Percentiles rank a stretch among this genome's conserved stretches.
These are phyloP conservation scores for Serripes groenlandicus DNA, from an alignment of 2,888 invertebrate species.

Conservation along the genomic window DNA sequence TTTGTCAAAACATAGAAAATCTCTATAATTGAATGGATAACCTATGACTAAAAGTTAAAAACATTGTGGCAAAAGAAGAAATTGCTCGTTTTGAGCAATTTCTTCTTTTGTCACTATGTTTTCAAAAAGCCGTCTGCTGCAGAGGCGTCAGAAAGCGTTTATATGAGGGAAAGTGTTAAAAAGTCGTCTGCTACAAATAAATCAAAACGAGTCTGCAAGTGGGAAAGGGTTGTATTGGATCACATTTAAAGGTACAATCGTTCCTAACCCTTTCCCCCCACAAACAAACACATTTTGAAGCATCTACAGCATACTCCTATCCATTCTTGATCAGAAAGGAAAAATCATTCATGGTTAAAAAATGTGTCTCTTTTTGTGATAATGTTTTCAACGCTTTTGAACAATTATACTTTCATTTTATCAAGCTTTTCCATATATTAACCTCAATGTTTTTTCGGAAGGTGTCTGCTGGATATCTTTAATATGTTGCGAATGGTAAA, in stretches of 20 bases:
- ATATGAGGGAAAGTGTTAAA: too few relatives aligned
- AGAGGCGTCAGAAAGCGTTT: neutral
- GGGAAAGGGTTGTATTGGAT: neutral
- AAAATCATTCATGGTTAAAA: too few relatives aligned
- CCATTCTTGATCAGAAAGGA: neutral
- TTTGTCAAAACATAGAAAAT: too few relatives aligned
- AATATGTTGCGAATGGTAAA: neutral
- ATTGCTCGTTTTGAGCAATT: neutral
- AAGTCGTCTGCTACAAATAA: too few relatives aligned
- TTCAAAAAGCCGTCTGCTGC: too few relatives aligned
- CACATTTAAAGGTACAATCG: too few relatives aligned
- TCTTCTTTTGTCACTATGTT: neutral
- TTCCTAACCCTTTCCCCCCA: too few relatives aligned
- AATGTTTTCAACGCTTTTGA: neutral
- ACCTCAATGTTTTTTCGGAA: too few relatives aligned
- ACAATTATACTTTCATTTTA: neutral
- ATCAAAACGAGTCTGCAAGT: neutral
- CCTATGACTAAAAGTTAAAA: neutral
- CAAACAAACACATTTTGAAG: neutral
- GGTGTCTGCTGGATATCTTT: neutral
- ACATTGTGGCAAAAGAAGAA: conserved; percentile 1
- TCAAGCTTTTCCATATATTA: too few relatives aligned
- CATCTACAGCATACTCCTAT: neutral
- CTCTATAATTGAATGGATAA: too few relatives aligned
- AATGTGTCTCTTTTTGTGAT: too few relatives aligned